Evolutionary conservation across 2,113 vertebrate species (phyloP), one percentile per base, ranked within the genome.

Genomic region (Trochalopteron elliotii): DNA sequence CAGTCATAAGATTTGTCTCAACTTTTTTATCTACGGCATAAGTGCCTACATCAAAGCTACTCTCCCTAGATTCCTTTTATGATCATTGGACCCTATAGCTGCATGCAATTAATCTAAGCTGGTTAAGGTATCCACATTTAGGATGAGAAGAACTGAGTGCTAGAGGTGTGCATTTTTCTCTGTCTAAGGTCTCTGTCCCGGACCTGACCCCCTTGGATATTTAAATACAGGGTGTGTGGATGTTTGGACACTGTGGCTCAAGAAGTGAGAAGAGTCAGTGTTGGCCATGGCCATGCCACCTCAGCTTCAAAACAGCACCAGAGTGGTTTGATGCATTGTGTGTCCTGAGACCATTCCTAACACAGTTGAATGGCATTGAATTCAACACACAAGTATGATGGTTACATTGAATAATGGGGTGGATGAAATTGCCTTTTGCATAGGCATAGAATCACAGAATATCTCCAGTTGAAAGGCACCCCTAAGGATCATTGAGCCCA

Each of bases 51-150:
- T 83, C 90, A 92, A 90, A 94, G 75, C 59, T 59, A 20, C 27
- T 90, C n/a, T 94, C 63, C 71, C 52, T 83, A 59, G 75, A 37
- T 93, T 89, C 42, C 30, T 93, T 86, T 95, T 83, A 61, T 77
- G 64, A 81, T 93, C 64, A 28, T 37, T 77, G 47, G 64, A 55
- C 37, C 23, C 55, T 83, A 39, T 50, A 83, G 35, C 37, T 83
- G 57, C 16, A 19, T 77, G 55, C 59, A 83, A 67, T 92, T 94
- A 8, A 45, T 86, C 55, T 74, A 42, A 83, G 39, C 42, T 90
- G 6, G 42, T 95, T 88, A 81, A 81, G 50, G 22, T 93, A 65
- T 30, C 50, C 59, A 28, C 16, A 39, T 74, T 83, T 80, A 93
- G 52, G 64, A 63, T 4, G 8, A 83, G 47, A 81, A 31, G 55